Base-by-base conservation (phyloP, 2,888 invertebrate species). In the Cataglyphis albicans region DNA sequence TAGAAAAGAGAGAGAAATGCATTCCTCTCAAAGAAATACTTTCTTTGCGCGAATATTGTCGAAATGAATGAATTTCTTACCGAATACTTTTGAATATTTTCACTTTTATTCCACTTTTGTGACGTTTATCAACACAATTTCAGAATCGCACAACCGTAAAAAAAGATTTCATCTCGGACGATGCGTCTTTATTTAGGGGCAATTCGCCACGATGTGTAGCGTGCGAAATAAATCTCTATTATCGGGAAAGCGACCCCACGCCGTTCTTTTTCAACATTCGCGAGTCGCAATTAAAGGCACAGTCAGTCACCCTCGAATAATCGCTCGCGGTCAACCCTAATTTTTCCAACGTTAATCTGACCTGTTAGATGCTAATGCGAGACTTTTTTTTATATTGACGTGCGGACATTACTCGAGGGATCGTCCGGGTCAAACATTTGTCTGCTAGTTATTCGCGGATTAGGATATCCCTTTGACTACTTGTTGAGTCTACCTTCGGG, bases 141-240 rank as follows among this genome's bases (percentile, higher is more conserved):
- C 15, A 73, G 48, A 6, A 65, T 41, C 29, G 32, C 35, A 55
- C 12, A 32, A 25, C 12, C 52, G 38, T 61, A 82, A 82, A 67
- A 67, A 83, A 72, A 65, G 74, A 72, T 59, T 64, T 83, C 57
- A 83, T 83, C 72, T 55, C 70, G 41, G 2, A 25, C 63, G 55
- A 64, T 81, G 61, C 41, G 44, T 83, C 81, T 83, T 83, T 83
- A 83, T 83, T 83, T 83, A 55, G 70, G 25, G 72, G 57, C 80
- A 65, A 80, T 65, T 65, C 59, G 41, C 12, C 32, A 5, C 63
- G 61, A 41, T 70, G 63, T 52, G 63, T 44, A 35, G 55, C 63
- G 48, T 35, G 41, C n/a, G 48, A 70, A 52, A 81, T 83, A 83
- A 83, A 83, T 80, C 80, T 83, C 64, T 80, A 80, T 83, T 83